These are phyloP conservation scores for Pristionchus fissidentatus DNA, from an alignment of 2,888 invertebrate species.

Conservation along the genomic window DNA sequence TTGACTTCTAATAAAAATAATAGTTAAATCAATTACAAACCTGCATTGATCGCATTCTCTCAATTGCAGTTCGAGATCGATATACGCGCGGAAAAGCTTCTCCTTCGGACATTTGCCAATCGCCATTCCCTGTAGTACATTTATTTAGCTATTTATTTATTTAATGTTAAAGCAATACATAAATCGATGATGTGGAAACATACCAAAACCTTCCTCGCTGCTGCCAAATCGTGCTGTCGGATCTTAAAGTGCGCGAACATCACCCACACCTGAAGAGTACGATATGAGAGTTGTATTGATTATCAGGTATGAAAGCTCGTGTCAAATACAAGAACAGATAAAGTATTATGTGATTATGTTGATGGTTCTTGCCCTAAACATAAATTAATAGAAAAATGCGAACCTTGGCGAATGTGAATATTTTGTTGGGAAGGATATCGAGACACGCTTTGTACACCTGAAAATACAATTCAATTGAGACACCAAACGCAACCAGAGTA, in stretches of 20 bases:
- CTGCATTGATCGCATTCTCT: constrained; percentile 97
- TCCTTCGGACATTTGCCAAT: constrained; percentile 96
- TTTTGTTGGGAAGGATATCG: constrained; percentile 94
- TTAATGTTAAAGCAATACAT: neutral
- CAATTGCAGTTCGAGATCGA: constrained; percentile 94
- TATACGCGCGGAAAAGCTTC: constrained; percentile 96
- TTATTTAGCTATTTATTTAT: constrained; percentile 41
- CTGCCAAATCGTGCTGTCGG: constrained; percentile 88
- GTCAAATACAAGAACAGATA: too few relatives aligned
- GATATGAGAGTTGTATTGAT: too few relatives aligned
- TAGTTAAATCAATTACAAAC: too few relatives aligned
- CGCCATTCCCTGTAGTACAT: constrained; percentile 85
- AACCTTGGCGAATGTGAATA: constrained; percentile 94
- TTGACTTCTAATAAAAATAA: neutral
- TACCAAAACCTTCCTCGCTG: constrained; percentile 89
- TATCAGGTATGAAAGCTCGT: too few relatives aligned
- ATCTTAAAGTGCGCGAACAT: constrained; percentile 97
- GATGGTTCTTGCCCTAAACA: too few relatives aligned
- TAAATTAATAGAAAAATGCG: neutral
- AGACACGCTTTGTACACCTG: constrained; percentile 91
- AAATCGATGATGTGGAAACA: constrained; percentile 55
- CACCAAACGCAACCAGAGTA: too few relatives aligned
- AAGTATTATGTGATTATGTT: too few relatives aligned
- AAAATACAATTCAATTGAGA: neutral
- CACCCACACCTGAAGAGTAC: constrained; percentile 85